These are phyloP conservation scores for Lithobates sylvaticus DNA, from an alignment of 2,797 vertebrate species.

Conservation along the genomic window DNA sequence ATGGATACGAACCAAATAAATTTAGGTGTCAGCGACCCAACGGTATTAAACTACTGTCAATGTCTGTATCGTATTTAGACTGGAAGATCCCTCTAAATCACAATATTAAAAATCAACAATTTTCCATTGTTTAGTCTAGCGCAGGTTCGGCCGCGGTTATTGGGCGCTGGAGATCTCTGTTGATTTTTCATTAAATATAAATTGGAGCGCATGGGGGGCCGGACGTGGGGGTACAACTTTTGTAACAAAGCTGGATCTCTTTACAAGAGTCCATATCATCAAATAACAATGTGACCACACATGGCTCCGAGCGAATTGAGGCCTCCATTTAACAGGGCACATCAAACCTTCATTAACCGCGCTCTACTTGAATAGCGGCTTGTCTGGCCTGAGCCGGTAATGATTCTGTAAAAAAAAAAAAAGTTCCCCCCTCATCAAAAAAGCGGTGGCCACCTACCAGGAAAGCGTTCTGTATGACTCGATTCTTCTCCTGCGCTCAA, in stretches of 20 bases:
- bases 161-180: conserved; percentile 22
- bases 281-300: conserved; percentile 76
- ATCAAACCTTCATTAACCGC: conserved; percentile 71
- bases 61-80: conserved; percentile 9
- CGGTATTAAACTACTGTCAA: not conserved
- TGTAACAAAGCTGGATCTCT: conserved; percentile 52
- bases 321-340: conserved; percentile 70
- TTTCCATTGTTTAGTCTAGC: conserved; percentile 56
- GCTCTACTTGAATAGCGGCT: conserved; percentile 72
- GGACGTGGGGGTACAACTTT: conserved; percentile 57
- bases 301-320: conserved; percentile 67
- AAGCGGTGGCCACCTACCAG: conserved; percentile 75
- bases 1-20: not conserved
- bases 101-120: conserved; percentile 52
- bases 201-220: conserved; percentile 46
- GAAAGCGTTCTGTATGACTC: conserved; percentile 72
- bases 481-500: conserved; percentile 75
- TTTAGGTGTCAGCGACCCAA: not conserved
- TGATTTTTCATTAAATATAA: conserved; percentile 58
- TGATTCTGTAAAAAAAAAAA: conserved; percentile 66
- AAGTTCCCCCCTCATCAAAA: conserved; percentile 66
- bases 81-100: conserved; percentile 16
- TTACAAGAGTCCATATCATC: conserved; percentile 68
- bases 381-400: conserved; percentile 66
- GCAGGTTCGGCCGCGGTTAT: conserved; percentile 22